These are phyloP conservation scores for Lytechinus variegatus DNA, from an alignment of 35 echinoderm and acorn worm genomes.

Conservation along the genomic window DNA sequence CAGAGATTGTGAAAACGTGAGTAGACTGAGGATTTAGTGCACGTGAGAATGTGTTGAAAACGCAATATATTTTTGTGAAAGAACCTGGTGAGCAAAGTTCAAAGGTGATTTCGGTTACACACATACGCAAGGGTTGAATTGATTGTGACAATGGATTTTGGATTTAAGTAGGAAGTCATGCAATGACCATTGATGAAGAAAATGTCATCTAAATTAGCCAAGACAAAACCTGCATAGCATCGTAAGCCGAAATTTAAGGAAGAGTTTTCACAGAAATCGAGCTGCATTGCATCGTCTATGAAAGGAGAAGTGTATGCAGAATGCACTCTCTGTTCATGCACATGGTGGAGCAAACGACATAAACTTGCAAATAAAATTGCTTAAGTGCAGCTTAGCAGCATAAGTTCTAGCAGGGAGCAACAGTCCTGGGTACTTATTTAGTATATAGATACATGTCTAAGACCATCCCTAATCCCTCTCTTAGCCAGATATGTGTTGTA, in stretches of 20 bases:
- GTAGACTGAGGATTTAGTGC: no score
- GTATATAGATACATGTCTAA: no score
- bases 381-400: background rate
- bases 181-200: background rate
- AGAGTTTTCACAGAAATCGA: conserved; percentile 12
- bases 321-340: conserved; percentile 6
- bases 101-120: no score
- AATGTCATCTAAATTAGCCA: background rate
- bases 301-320: conserved; percentile 28
- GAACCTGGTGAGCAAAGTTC: no score
- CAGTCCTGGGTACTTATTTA: background rate
- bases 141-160: no score
- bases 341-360: conserved; percentile 21
- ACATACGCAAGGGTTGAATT: no score
- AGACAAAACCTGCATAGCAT: conserved; percentile 26
- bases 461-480: no score
- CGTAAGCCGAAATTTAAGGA: conserved; percentile 12
- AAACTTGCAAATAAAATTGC: background rate
- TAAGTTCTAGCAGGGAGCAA: background rate
- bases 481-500: no score
- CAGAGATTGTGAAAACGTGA: no score
- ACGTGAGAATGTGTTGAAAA: no score
- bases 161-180: no score
- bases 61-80: no score
- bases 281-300: background rate